Conservation (phyloP, 1,140 invertebrate species). For the Archegozetes longisetosus region DNA sequence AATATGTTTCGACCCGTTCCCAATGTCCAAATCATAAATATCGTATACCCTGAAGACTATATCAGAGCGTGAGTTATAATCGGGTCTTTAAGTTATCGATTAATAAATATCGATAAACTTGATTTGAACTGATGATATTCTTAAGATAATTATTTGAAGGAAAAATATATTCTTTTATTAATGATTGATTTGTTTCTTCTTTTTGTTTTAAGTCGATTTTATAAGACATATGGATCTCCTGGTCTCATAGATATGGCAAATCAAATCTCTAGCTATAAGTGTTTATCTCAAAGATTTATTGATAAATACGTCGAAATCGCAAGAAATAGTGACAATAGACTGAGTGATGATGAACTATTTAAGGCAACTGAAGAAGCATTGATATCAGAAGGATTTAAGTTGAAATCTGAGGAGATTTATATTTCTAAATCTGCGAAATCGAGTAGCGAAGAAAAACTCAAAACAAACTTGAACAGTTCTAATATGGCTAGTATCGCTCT, state of each 20-base stretch:
- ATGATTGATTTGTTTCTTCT: not conserved
- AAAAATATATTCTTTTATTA: no score
- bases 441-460: no score
- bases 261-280: not conserved
- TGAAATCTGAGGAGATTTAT: not conserved
- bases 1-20: conserved; percentile 43
- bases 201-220: not conserved
- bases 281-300: not conserved
- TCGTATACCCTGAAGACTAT: conserved; percentile 71
- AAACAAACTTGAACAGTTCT: no score
- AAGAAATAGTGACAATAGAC: not conserved
- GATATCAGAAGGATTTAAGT: not conserved
- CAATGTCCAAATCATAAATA: conserved; percentile 40
- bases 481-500: no score
- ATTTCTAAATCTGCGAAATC: no score
- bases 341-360: not conserved
- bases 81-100: no score
- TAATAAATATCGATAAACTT: no score
- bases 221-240: not conserved
- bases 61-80: conserved; percentile 53
- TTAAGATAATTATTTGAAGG: no score
- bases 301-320: not conserved
- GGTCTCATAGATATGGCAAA: not conserved
- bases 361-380: not conserved
- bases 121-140: no score